Percentiles rank a stretch among this genome's conserved stretches.
Conservation (phyloP, 2,888 invertebrate genomes). For the Scelioninae gen. 2 region DNA sequence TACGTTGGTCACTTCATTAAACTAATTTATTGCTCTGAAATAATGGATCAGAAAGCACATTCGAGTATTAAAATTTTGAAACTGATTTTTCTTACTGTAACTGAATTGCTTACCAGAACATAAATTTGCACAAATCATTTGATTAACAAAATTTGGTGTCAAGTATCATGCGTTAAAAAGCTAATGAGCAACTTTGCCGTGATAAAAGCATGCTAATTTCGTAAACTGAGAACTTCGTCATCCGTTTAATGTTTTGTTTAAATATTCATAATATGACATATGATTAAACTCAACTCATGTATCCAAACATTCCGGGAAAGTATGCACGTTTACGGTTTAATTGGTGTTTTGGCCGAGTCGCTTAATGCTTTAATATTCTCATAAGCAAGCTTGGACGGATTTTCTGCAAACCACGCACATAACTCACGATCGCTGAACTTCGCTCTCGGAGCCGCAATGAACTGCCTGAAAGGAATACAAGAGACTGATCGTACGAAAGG, state of each 20-base stretch:
- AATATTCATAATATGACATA: slow-evolving; percentile 11
- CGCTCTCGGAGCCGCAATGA: slow-evolving; percentile 41
- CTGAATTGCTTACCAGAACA: too few species aligned
- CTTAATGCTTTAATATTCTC: slow-evolving; percentile 45
- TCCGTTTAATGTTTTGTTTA: slow-evolving; percentile 3
- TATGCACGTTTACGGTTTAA: slow-evolving; percentile 30
- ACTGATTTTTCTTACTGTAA: too few species aligned
- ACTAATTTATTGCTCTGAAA: too few species aligned
- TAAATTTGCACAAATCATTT: too few species aligned
- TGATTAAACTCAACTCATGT: slow-evolving; percentile 33
- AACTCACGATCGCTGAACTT: slow-evolving; percentile 57
- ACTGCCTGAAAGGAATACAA: slow-evolving; percentile 31
- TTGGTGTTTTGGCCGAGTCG: slow-evolving; percentile 37
- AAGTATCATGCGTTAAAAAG: too few species aligned
- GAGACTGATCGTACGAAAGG: slow-evolving; percentile 21
- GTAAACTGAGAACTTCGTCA: too few species aligned
- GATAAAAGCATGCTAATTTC: too few species aligned
- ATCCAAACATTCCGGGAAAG: slow-evolving; percentile 34
- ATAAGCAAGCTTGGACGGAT: slow-evolving; percentile 55
- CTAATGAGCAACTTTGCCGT: too few species aligned
- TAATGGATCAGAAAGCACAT: too few species aligned
- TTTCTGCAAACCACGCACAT: slow-evolving; percentile 43
- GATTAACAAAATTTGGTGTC: too few species aligned
- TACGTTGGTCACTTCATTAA: too few species aligned
- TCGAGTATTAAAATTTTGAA: too few species aligned